Evolutionary conservation across 2,888 invertebrate genomes (phyloP), one percentile per base, ranked within the genome.

Genomic region (Melieria crassipennis): DNA sequence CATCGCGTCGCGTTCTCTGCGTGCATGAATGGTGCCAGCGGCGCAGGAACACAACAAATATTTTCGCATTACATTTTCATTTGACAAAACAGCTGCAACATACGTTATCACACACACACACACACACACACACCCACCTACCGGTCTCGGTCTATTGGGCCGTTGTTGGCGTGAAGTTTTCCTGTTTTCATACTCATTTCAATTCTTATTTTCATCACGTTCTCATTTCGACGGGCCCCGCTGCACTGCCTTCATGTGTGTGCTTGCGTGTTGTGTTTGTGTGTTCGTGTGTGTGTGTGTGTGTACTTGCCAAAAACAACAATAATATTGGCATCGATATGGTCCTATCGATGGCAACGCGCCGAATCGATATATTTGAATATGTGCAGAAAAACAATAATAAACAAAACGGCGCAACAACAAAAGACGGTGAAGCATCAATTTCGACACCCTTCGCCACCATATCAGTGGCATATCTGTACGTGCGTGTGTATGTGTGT

Each of bases 341-440:
- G 57, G 16, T 43, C 16, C 52, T 63, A 50, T 69, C 62, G 52
- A 50, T 56, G 50, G 58, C 13, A 64, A 50, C 60, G 42, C 48
- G 63, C 56, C 61, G 55, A 67, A 71, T 75, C 69, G 73, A 73
- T 70, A 69, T 61, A 71, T 71, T 71, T 71, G 56, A 63, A 73
- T 70, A 64, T 70, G 60, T 57, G 42, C 11, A 50, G 11, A 16
- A n/a, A 10, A 61, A 55, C 5, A 48, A 42, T 42, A 30, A 60
- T 10, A 46, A 11, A 66, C 30, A 30, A 30, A 13, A 11, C 10
- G 5, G 16, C n/a, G 43, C n/a, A 48, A 30, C 30, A 30, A 30
- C 30, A 30, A 10, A 61, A 58, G 52, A 55, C 43, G 1, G n/a
- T 13, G 13, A 52, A 13, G 52, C 9, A 52, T 58, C 30, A 58